Evolutionary conservation across 2,888 invertebrate genomes (phyloP), one percentile per base, ranked within the genome.

Genomic region (Synanthedon myopaeformis): DNA sequence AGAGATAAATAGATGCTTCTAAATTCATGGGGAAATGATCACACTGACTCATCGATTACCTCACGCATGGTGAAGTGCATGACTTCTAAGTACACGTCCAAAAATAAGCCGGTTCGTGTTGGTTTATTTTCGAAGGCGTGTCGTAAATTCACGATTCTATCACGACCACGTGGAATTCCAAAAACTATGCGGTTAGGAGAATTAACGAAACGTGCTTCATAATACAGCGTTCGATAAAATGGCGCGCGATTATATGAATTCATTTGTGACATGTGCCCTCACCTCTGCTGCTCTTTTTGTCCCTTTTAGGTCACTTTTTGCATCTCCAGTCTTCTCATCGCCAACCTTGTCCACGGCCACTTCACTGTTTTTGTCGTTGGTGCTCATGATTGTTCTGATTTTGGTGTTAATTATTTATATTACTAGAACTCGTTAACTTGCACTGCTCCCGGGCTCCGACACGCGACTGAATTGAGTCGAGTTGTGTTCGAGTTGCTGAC

Each of bases 241-340:
- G 88, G 87, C 88, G 87, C 85, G 82, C 74, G 79, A 82, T 80
- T 79, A 76, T 72, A 79, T 70, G 76, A 82, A 82, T 82, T 80
- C 70, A 79, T 81, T 72, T 71, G 69, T 76, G 76, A 85, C 83
- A 85, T 86, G 87, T 86, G 79, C 74, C 91, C 93, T 92, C 87
- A 94, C 94, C 92, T 94, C 94, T 74, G 94, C 94, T 89, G 94
- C 92, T 90, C 95, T 92, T 89, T 95, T 95, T 79, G 93, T 93
- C 88, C 94, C 94, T 89, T 94, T 94, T 77, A 94, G 89, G 79
- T 94, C 94, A 87, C 93, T 92, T 90, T 94, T 94, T 55, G 92
- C 90, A 79, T 94, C 93, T 58, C 74, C 79, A 64, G 90, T 87
- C 76, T 90, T 90, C 89, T 94, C 93, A 75, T 94, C 94, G 77